phyloP scores from a whole-genome alignment of 2,113 vertebrate species.

The Sarotherodon lohbergeri region DNA sequence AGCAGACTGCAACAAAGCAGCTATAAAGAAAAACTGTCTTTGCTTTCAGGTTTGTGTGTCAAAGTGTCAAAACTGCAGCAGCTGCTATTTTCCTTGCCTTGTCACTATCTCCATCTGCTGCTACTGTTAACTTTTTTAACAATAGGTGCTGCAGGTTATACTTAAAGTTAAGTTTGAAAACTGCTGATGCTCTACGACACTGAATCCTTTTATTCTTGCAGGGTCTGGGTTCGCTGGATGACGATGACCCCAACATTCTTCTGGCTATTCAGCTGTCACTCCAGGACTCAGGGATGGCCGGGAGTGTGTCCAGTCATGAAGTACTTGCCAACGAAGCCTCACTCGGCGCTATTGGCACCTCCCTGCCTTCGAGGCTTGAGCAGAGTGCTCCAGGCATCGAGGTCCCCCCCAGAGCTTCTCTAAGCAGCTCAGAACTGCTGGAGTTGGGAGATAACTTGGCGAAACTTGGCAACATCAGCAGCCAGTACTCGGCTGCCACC shows the following conservation, averaged over 20 bases:
- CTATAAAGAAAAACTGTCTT: neutral
- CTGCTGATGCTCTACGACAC: neutral
- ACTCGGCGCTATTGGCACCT: constrained; percentile 91
- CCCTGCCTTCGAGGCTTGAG: constrained; percentile 89
- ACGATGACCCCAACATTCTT: constrained; percentile 96
- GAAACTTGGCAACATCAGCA: constrained; percentile 75
- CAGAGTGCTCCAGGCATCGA: constrained; percentile 75
- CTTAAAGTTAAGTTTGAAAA: neutral
- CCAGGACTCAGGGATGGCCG: constrained; percentile 86
- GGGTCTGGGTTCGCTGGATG: constrained; percentile 91
- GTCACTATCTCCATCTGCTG: neutral
- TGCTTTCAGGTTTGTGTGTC: neutral
- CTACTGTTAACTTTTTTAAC: neutral
- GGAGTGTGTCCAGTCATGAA: constrained; percentile 77
- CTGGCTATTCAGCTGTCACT: constrained; percentile 96
- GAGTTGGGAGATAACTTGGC: constrained; percentile 87
- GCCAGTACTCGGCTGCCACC: constrained; percentile 76
- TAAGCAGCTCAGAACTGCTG: constrained; percentile 92
- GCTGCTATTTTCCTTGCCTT: neutral
- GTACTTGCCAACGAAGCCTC: constrained; percentile 82
- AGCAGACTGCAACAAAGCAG: neutral
- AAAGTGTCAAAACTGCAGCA: neutral
- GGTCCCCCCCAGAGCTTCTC: constrained; percentile 74
- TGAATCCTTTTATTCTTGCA: constrained; percentile 44
- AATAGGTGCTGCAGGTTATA: neutral